Percentiles rank a stretch among this genome's conserved stretches.
These are phyloP conservation scores for Bos indicus DNA, from an alignment of 2,113 vertebrate genomes.

Conservation along the genomic window DNA sequence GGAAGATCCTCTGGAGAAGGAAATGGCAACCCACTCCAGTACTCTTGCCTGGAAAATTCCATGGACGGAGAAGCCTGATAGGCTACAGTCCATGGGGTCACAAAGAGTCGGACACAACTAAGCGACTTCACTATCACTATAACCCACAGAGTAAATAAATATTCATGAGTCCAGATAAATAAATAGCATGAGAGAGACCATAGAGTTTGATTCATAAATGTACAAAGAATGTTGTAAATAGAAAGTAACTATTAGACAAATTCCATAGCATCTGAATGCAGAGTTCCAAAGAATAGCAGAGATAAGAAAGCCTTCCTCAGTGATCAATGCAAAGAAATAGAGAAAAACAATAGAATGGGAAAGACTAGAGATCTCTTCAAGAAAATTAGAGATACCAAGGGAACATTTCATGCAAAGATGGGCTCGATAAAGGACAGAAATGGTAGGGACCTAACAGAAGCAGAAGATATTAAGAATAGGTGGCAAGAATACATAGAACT, in stretches of 20 bases:
- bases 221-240: neutral
- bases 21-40: too few relatives aligned
- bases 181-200: neutral
- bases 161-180: neutral
- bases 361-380: neutral
- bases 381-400: neutral
- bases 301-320: neutral
- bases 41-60: too few relatives aligned
- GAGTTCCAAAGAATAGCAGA: neutral
- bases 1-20: too few relatives aligned
- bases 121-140: neutral
- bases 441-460: neutral
- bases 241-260: neutral
- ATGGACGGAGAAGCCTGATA: too few relatives aligned
- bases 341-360: neutral
- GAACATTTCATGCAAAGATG: neutral
- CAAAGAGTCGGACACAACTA: too few relatives aligned
- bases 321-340: fast-evolving
- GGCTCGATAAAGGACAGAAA: neutral
- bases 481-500: neutral
- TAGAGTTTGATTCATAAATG: neutral
- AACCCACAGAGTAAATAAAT: neutral
- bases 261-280: neutral
- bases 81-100: too few relatives aligned
- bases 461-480: neutral